These are phyloP conservation scores for Gryllus bimaculatus DNA, from an alignment of 1,140 invertebrate species.

Conservation along the genomic window DNA sequence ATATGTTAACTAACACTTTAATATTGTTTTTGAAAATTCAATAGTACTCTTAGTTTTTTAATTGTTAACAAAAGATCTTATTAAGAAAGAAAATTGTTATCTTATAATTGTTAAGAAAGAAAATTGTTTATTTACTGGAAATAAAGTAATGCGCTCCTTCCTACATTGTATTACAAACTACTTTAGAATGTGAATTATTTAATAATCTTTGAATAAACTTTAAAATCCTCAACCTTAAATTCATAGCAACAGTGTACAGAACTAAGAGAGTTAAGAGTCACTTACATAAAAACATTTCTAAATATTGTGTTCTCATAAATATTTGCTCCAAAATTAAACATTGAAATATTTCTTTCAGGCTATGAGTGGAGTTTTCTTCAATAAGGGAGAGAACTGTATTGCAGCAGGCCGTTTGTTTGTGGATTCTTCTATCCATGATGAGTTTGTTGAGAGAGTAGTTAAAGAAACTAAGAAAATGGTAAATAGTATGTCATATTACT, in stretches of 20 bases:
- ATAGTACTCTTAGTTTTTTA: no score
- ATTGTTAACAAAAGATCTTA: no score
- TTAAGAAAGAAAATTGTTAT: no score
- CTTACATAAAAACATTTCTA: background rate
- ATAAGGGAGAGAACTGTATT: slow-evolving; percentile 97
- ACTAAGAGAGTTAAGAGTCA: background rate
- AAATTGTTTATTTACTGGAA: no score
- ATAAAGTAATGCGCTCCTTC: no score
- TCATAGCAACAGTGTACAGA: background rate
- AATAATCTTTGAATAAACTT: no score
- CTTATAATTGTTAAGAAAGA: no score
- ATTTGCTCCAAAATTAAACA: background rate
- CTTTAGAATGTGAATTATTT: no score
- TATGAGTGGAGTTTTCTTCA: slow-evolving; percentile 92
- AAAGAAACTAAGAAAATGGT: slow-evolving; percentile 78
- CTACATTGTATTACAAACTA: no score
- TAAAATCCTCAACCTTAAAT: no score
- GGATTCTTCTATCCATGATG: slow-evolving; percentile 82
- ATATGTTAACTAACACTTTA: no score
- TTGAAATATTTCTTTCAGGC: slow-evolving; percentile 43
- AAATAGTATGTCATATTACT: slow-evolving; percentile 19
- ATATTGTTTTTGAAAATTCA: no score
- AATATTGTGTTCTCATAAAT: background rate
- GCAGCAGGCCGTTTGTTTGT: slow-evolving; percentile 92
- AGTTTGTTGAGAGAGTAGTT: slow-evolving; percentile 69